A percentile compares a stretch with the other conserved stretches of the same genome.
These are phyloP conservation scores for Philopotamus ludificatus DNA, from an alignment of 1,140 invertebrate species.

Conservation along the genomic window DNA sequence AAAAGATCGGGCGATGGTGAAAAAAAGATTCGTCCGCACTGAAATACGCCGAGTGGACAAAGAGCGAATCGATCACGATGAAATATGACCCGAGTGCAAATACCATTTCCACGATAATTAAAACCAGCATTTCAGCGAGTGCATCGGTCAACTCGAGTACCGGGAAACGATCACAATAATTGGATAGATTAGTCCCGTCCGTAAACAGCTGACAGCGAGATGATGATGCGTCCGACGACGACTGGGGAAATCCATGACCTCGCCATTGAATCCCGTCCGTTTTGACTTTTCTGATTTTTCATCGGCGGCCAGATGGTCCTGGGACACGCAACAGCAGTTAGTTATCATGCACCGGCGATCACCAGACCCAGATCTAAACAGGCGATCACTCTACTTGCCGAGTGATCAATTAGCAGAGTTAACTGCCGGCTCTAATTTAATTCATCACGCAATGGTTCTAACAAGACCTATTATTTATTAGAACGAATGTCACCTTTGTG, in stretches of 20 bases:
- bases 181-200: not conserved
- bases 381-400: conserved; percentile 23
- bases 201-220: too few relatives aligned
- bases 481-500: not conserved
- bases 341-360: conserved; percentile 18
- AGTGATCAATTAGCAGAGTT: conserved; percentile 28
- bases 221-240: too few relatives aligned
- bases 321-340: not conserved
- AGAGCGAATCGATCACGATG: not conserved
- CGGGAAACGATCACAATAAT: not conserved
- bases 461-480: not conserved
- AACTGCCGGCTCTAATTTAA: conserved; percentile 20
- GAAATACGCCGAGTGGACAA: too few relatives aligned
- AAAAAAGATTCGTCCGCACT: too few relatives aligned
- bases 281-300: too few relatives aligned
- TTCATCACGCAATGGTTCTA: conserved; percentile 24
- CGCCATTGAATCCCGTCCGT: too few relatives aligned
- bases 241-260: too few relatives aligned
- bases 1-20: not conserved
- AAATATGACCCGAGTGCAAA: conserved; percentile 1
- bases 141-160: not conserved
- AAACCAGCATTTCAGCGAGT: not conserved
- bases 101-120: not conserved
- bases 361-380: conserved; percentile 21
- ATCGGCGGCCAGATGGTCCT: too few relatives aligned